Conservation (phyloP, 2,113 vertebrate genomes). For the Grammomys surdaster region DNA sequence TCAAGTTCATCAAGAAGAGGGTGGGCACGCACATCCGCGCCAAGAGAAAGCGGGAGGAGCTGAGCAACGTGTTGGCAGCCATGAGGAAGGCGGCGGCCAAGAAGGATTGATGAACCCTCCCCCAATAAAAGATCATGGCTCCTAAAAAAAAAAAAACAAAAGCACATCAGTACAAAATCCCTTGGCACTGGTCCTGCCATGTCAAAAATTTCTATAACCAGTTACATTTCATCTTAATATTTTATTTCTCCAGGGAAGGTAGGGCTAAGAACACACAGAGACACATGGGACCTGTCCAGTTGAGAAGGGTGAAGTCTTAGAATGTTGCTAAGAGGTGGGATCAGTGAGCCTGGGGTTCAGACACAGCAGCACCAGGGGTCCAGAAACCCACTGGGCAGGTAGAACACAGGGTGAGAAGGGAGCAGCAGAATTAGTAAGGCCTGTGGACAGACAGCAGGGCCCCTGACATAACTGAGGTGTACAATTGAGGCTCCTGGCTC, state of each 20-base stretch:
- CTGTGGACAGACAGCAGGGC: background rate
- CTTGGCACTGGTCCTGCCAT: background rate
- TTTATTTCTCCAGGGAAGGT: background rate
- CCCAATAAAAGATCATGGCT: too few species aligned
- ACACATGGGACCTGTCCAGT: background rate
- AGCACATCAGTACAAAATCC: background rate
- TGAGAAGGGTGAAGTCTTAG: background rate
- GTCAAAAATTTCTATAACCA: background rate
- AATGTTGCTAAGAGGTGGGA: background rate
- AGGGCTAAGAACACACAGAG: background rate
- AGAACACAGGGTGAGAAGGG: accelerated
- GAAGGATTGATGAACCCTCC: too few species aligned
- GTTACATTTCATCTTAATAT: background rate
- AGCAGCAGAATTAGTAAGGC: background rate
- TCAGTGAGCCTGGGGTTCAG: background rate
- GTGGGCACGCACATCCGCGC: too few species aligned
- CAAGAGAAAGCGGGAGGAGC: too few species aligned
- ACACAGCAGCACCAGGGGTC: background rate
- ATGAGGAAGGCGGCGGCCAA: too few species aligned
- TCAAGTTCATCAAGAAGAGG: too few species aligned
- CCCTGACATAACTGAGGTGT: background rate
- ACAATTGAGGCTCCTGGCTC: background rate
- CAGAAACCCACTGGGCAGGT: background rate
- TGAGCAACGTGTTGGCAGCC: too few species aligned
- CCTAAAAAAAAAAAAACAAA: too few species aligned